These are phyloP conservation scores for Rhizoglyphus robini DNA, from an alignment of 1,140 invertebrate genomes.

Conservation along the genomic window DNA sequence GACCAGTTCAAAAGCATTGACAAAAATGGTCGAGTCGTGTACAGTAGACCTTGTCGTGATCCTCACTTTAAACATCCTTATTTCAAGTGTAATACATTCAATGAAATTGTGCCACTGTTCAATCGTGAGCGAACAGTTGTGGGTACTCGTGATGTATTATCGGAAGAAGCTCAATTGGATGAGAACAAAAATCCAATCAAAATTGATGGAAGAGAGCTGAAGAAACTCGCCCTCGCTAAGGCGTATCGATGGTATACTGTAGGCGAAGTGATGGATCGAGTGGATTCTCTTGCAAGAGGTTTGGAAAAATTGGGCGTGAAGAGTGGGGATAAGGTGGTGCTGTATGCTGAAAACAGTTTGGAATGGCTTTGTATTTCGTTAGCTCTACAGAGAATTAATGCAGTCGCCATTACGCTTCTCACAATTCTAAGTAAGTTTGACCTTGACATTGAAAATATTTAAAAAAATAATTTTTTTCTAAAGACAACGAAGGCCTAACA, in stretches of 20 bases:
- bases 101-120: background rate
- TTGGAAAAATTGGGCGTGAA: slow-evolving; percentile 30
- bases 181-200: background rate
- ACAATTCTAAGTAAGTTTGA: slow-evolving; percentile 46
- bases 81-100: slow-evolving; percentile 36
- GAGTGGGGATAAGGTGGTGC: slow-evolving; percentile 31
- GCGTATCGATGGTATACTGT: slow-evolving; percentile 76
- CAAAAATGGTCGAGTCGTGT: background rate
- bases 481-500: slow-evolving; percentile 58
- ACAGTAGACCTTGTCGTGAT: background rate
- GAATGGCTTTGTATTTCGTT: slow-evolving; percentile 40
- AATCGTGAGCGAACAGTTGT: background rate
- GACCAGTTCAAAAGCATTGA: background rate
- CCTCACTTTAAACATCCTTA: background rate
- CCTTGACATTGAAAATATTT: background rate
- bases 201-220: background rate
- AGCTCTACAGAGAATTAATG: slow-evolving; percentile 33
- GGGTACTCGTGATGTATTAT: slow-evolving; percentile 3
- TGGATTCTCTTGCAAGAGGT: slow-evolving; percentile 49
- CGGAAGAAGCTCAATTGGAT: background rate
- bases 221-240: background rate
- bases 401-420: slow-evolving; percentile 30
- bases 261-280: slow-evolving; percentile 56
- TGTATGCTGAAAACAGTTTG: slow-evolving; percentile 39
- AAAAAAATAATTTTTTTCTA: background rate